Base-by-base conservation (phyloP, 2,888 invertebrate genomes). In the Seira musarum region DNA sequence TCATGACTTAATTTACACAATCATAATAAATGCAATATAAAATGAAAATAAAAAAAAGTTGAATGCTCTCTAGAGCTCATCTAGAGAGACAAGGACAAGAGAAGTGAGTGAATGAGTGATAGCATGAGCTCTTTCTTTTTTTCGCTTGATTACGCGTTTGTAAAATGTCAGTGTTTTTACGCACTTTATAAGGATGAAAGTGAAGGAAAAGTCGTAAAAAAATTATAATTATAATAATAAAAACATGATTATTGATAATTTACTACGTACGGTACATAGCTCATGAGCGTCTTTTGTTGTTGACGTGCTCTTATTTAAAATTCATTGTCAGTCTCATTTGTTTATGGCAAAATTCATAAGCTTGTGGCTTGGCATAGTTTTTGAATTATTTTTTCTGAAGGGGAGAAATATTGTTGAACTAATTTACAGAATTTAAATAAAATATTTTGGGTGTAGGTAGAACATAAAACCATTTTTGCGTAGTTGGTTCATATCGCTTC, bases 311-410 rank as follows among this genome's bases (percentile, higher is more conserved):
- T 25, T 64, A 13, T 40, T 61, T 61, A 61, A 70, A 70, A 70
- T 70, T 70, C 70, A 70, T 61, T 53, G 25, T 67, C 21, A 70
- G 70, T 70, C 70, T 70, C 70, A 40, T 68, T 25, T 35, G 22
- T 10, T 10, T 46, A 10, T 46, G 13, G 13, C n/a, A n/a, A n/a
- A n/a, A n/a, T n/a, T n/a, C n/a, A n/a, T n/a, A n/a, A n/a, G n/a
- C n/a, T n/a, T n/a, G n/a, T n/a, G n/a, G n/a, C n/a, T 10, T 46
- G 46, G 46, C 46, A 46, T 10, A 10, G 13, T 46, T 46, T 10
- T 13, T 10, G 13, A 46, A 46, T 10, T 13, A 13, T 46, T 46
- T 46, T 46, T 46, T 60, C 17, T 13, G 19, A 6, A 6, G 19
- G 8, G 60, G 6, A 60, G 6, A 60, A n/a, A 19, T 13, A 17